A percentile compares a stretch with the other conserved stretches of the same genome.
phyloP scores from a whole-genome alignment of 2,797 vertebrate genomes.

The Anguilla megastoma region DNA sequence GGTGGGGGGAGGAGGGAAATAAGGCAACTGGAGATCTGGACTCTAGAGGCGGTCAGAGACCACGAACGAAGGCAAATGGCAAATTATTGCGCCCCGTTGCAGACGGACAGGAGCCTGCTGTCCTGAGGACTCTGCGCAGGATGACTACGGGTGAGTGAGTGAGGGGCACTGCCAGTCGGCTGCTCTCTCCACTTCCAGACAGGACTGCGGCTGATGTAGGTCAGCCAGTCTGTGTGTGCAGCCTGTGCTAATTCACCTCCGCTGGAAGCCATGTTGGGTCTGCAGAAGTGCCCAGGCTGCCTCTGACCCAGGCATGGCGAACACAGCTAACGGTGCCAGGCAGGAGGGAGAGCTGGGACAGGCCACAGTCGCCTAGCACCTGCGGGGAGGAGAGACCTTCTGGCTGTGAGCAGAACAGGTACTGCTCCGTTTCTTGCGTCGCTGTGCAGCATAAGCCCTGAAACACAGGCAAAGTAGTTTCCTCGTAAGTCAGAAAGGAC shows the following conservation, averaged over 20 bases:
- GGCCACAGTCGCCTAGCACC: background rate
- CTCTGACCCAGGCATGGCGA: slow-evolving; percentile 32
- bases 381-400: slow-evolving; percentile 47
- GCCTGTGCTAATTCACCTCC: slow-evolving; percentile 18
- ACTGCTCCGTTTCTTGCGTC: slow-evolving; percentile 21
- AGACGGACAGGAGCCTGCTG: slow-evolving; percentile 64
- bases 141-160: slow-evolving; percentile 63
- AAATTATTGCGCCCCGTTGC: slow-evolving; percentile 62
- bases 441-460: background rate
- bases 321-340: background rate
- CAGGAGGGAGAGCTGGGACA: background rate
- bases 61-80: slow-evolving; percentile 17
- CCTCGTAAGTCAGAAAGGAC: slow-evolving; percentile 59
- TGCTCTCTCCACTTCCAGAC: slow-evolving; percentile 71
- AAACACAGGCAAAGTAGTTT: slow-evolving; percentile 44
- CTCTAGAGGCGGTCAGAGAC: slow-evolving; percentile 21
- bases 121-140: slow-evolving; percentile 71
- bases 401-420: slow-evolving; percentile 59
- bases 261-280: slow-evolving; percentile 10
- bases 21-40: slow-evolving; percentile 57
- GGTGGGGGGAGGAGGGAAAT: background rate
- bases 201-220: slow-evolving; percentile 77
- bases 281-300: slow-evolving; percentile 8
- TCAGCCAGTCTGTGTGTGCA: slow-evolving; percentile 73
- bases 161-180: slow-evolving; percentile 62